phyloP scores from a whole-genome alignment of 1,140 invertebrate species.

The Pseudachorutes palmiensis region DNA sequence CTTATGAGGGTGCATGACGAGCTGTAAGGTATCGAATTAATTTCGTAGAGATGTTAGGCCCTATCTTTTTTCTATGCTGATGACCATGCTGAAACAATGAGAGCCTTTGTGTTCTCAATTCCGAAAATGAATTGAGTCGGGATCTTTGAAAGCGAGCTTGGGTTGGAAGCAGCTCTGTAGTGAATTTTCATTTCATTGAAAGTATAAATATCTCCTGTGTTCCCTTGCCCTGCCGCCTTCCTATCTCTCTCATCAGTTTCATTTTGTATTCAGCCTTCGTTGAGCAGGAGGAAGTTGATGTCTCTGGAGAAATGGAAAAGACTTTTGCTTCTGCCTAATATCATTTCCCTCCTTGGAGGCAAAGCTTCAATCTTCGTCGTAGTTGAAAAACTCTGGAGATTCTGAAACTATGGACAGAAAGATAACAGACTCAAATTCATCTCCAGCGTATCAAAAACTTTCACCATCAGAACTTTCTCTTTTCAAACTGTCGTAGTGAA shows the following conservation, averaged over 20 bases:
- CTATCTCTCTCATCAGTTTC: conserved; percentile 11
- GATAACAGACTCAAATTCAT: conserved; percentile 3
- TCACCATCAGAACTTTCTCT: background rate
- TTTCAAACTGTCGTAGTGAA: background rate
- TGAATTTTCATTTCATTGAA: background rate
- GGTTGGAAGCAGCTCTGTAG: background rate
- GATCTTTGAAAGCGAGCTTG: no score
- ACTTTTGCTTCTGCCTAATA: background rate
- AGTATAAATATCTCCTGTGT: background rate
- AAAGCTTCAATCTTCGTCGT: no score
- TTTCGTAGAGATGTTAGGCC: no score
- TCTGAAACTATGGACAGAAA: background rate
- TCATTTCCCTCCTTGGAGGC: background rate
- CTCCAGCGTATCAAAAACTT: conserved; percentile 10
- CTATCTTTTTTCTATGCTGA: no score
- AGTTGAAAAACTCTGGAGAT: background rate
- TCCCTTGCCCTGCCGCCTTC: background rate
- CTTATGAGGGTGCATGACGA: no score
- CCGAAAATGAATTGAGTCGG: no score
- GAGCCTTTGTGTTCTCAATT: no score
- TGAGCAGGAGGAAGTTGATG: conserved; percentile 2
- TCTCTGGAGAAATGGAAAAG: conserved; percentile 4
- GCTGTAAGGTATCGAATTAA: no score
- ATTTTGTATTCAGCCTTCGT: conserved; percentile 3
- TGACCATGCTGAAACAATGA: no score